Evolutionary conservation across 2,797 vertebrate species (phyloP).

Genomic region (Xiphorhynchus erythropygius): DNA sequence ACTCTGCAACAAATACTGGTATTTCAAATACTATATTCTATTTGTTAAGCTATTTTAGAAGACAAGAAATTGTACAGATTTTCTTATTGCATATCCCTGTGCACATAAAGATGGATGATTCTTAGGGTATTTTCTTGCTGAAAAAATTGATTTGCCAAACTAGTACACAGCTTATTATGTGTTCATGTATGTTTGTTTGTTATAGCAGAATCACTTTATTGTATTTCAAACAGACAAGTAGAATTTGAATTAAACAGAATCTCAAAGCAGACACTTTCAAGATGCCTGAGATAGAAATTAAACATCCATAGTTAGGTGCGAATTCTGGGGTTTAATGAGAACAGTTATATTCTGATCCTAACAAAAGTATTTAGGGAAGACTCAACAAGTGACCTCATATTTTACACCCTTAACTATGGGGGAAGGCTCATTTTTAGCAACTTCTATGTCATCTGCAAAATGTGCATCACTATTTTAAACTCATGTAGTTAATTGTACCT

Average conservation of each 20-base stretch:
- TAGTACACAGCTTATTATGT: not conserved
- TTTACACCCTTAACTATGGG: not conserved
- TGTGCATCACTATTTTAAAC: not conserved
- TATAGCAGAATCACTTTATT: not conserved
- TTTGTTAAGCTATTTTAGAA: not conserved
- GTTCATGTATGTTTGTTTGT: not conserved
- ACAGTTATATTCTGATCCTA: not conserved
- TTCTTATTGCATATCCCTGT: not conserved
- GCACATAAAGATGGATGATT: not conserved
- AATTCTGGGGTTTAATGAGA: not conserved
- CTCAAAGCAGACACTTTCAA: not conserved
- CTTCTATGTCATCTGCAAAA: not conserved
- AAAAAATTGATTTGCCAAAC: not conserved
- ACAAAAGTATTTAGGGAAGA: not conserved
- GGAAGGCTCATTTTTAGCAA: not conserved
- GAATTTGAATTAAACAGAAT: not conserved
- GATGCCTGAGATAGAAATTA: not conserved
- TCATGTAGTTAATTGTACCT: fast-evolving
- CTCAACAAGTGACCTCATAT: not conserved
- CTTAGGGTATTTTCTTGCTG: not conserved
- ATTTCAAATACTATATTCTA: not conserved
- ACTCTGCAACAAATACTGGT: not conserved
- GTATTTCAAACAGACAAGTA: not conserved
- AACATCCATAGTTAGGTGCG: not conserved
- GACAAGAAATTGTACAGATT: fast-evolving